Base-by-base conservation (phyloP, 2,888 invertebrate genomes). In the Cotesia congregata region DNA sequence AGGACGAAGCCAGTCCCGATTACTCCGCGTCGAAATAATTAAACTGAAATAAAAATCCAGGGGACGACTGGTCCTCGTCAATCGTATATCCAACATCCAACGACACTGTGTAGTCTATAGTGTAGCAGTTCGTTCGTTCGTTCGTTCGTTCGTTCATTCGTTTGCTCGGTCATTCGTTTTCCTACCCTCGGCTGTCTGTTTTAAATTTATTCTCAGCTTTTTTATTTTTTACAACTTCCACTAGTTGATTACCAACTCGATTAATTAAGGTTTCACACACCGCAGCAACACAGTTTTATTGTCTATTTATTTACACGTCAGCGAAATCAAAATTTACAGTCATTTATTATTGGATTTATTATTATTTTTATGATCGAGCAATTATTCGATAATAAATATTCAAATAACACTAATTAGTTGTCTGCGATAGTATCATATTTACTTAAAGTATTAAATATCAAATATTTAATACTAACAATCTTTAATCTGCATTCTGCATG, bases 11-110 rank as follows among this genome's bases (percentile, higher is more conserved):
- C 79, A 79, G 81, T 77, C 74, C 81, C 83, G 84, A 85, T 86
- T 85, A 85, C 81, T 82, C 81, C 79, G 80, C 84, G 83, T 83
- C 82, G 83, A 84, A 83, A 86, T 86, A 86, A 88, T 88, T 88
- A 86, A 88, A 87, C 82, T 82, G 84, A 83, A 86, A 86, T 86
- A 86, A 88, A 87, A 87, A 86, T 87, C 83, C 83, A 78, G 82
- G 78, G 67, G 69, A 78, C 76, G 67, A 78, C 79, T 76, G 71
- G 72, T 80, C 80, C 81, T 84, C 85, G 85, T 86, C 85, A 84
- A 85, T 83, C 77, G 80, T 80, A 78, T 62, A 59, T 73, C 73
- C 73, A 41, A 78, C 75, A 59, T 73, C 73, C 73, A 41, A 78
- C 75, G 78, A 80, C 80, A 79, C 76, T 67, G 40, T 65, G 65